Evolutionary conservation across 2,888 invertebrate genomes (phyloP).

Genomic region (Idaea aversata): DNA sequence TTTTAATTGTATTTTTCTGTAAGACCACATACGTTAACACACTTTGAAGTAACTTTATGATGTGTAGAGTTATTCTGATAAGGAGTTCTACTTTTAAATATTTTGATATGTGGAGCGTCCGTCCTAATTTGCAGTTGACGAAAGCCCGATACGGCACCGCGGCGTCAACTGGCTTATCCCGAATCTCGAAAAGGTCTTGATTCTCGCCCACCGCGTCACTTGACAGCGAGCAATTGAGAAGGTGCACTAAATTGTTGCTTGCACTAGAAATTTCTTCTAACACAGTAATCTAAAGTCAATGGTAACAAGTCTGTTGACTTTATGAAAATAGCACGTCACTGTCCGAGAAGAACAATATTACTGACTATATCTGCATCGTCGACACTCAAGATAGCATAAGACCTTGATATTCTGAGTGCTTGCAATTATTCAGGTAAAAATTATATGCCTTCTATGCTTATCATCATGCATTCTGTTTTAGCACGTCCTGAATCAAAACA

Average conservation of each 20-base stretch:
- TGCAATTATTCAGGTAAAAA: background rate
- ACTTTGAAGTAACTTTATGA: background rate
- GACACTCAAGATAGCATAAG: background rate
- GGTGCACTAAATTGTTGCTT: slow-evolving; percentile 26
- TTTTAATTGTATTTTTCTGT: background rate
- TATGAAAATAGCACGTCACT: background rate
- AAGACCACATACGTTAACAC: background rate
- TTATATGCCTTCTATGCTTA: background rate
- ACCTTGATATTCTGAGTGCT: background rate
- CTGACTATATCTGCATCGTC: background rate
- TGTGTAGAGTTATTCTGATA: background rate
- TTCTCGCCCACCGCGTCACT: slow-evolving; percentile 17
- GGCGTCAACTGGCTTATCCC: slow-evolving; percentile 15
- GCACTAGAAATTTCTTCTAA: slow-evolving; percentile 9
- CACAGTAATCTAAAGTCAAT: background rate
- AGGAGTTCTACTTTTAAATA: background rate
- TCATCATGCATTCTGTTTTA: too few relatives aligned
- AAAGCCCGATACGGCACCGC: background rate
- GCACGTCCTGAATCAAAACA: too few relatives aligned
- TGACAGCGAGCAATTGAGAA: slow-evolving; percentile 21
- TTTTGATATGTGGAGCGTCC: background rate
- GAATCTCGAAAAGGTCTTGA: slow-evolving; percentile 20
- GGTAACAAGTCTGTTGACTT: background rate
- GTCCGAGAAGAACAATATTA: background rate
- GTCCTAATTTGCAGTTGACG: background rate